Conservation (phyloP, 2,797 vertebrate species). For the Argyrosomus regius region DNA sequence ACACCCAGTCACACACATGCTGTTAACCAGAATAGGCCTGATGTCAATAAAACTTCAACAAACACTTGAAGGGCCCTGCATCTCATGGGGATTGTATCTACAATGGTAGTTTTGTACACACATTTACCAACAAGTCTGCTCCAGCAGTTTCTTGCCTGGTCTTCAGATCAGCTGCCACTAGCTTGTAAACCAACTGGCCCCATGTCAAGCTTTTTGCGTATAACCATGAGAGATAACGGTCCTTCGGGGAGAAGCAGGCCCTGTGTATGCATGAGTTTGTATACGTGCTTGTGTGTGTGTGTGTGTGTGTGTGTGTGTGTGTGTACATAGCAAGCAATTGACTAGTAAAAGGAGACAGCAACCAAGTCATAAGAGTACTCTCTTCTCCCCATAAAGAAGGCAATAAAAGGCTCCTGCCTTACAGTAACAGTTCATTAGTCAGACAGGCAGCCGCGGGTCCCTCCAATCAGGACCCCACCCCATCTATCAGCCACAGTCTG, state of each 20-base stretch:
- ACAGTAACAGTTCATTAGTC: slow-evolving; percentile 69
- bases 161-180: slow-evolving; percentile 12
- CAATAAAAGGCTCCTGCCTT: slow-evolving; percentile 64
- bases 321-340: slow-evolving; percentile 18
- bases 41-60: slow-evolving; percentile 27
- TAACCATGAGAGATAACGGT: slow-evolving; percentile 1
- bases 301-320: background rate
- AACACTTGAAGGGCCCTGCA: slow-evolving; percentile 1
- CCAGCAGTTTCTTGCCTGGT: slow-evolving; percentile 17
- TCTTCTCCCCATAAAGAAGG: slow-evolving; percentile 51
- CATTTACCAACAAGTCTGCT: slow-evolving; percentile 14
- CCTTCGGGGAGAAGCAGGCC: background rate
- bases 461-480: slow-evolving; percentile 46
- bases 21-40: background rate
- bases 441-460: slow-evolving; percentile 48
- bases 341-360: slow-evolving; percentile 31
- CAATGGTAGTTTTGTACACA: slow-evolving; percentile 16
- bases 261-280: slow-evolving; percentile 1
- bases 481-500: slow-evolving; percentile 55
- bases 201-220: background rate
- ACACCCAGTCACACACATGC: slow-evolving; percentile 7
- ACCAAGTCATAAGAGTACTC: slow-evolving; percentile 27
- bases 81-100: background rate
- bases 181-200: background rate
- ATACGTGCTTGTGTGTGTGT: background rate